These are phyloP conservation scores for Cephus runcator DNA, from an alignment of 2,888 invertebrate genomes.

Conservation along the genomic window DNA sequence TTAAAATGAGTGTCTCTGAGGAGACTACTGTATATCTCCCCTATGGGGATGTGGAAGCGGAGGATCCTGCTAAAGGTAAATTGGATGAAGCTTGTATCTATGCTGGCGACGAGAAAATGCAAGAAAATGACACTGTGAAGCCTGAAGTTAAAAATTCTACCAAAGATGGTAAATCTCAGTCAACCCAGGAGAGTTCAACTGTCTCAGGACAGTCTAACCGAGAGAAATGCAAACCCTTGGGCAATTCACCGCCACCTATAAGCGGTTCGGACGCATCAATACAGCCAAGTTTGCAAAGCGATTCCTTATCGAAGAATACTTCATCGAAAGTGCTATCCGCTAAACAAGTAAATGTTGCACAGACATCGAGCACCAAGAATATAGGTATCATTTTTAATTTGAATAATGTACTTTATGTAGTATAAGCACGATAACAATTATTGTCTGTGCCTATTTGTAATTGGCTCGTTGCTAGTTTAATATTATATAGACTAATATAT, in stretches of 20 bases:
- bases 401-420: not conserved
- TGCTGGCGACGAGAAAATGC: not conserved
- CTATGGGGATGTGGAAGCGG: constrained; percentile 13
- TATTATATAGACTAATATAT: not conserved
- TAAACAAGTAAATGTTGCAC: not conserved
- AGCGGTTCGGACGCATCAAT: not conserved
- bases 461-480: not conserved
- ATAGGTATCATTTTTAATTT: not conserved
- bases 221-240: not conserved
- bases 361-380: not conserved
- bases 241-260: not conserved
- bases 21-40: constrained; percentile 14
- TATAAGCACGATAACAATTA: not conserved
- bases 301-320: not conserved
- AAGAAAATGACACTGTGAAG: not conserved
- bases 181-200: not conserved
- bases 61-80: not conserved
- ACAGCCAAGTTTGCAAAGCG: not conserved
- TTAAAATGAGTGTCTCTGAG: constrained; percentile 18
- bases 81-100: not conserved
- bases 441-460: not conserved
- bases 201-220: not conserved
- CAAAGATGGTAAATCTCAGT: not conserved
- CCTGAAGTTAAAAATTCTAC: not conserved
- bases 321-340: not conserved